Evolutionary conservation across 1,140 invertebrate species (phyloP).

Genomic region (Danaus plexippus): DNA sequence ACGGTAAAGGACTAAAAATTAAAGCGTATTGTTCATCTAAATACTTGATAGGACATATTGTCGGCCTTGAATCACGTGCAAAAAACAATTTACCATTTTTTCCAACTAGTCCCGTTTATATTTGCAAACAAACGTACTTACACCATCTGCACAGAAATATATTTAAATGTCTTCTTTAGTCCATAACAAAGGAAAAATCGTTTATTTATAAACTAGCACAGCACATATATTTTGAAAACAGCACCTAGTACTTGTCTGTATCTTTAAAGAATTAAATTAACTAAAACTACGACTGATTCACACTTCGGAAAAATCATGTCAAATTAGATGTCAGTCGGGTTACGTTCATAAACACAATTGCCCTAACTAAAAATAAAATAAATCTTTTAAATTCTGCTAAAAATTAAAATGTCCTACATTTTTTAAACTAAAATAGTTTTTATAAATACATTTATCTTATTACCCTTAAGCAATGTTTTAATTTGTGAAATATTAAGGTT

Average conservation of each 20-base stretch:
- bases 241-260: slow-evolving; percentile 16
- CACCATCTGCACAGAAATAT: slow-evolving; percentile 8
- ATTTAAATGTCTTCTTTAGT: slow-evolving; percentile 6
- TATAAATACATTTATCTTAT: no score
- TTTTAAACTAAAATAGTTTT: no score
- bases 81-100: slow-evolving; percentile 24
- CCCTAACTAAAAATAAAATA: no score
- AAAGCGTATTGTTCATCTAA: no score
- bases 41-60: slow-evolving; percentile 14
- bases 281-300: slow-evolving; percentile 30
- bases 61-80: slow-evolving; percentile 28
- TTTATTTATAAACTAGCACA: slow-evolving; percentile 4
- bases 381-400: no score
- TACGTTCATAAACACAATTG: no score
- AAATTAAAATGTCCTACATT: no score
- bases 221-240: slow-evolving; percentile 14
- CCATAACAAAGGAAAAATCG: slow-evolving; percentile 2
- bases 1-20: no score
- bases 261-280: slow-evolving; percentile 20
- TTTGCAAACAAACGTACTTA: slow-evolving; percentile 16
- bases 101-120: slow-evolving; percentile 17
- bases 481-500: no score
- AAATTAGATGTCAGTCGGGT: no score
- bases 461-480: no score
- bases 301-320: slow-evolving; percentile 23